Base-by-base conservation (phyloP, 2,113 vertebrate genomes). In the Trachemys scripta region DNA sequence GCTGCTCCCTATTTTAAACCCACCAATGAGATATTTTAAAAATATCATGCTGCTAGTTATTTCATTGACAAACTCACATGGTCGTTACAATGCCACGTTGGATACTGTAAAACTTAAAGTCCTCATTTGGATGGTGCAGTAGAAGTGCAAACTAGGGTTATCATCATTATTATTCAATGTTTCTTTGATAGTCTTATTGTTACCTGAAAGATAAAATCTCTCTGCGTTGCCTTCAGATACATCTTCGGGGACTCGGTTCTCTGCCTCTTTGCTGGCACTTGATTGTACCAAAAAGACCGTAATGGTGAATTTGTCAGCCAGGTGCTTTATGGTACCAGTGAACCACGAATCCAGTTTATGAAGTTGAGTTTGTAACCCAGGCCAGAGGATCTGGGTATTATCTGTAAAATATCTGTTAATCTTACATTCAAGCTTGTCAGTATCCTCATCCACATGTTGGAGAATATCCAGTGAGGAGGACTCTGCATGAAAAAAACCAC, bases 231-330 rank as follows among this genome's bases (percentile, higher is more conserved):
- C 72, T 6, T 98, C 97, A 17, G 92, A 7, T 2, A 95, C 27
- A 96, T 95, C 96, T 35, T 80, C 51, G 10, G 25, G 84, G 35
- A 89, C 90, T 76, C 96, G 95, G 49, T 93, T 90, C 79, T 97
- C 45, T 47, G 53, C 87, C 19, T 91, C 45, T 4, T 5, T 88
- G 65, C 6, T 94, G 13, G 2, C 85, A 65, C 29, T 96, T 4
- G 97, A 96, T 10, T 98, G 97, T 94, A 97, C 92, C 35, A 99
- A 98, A 85, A 98, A 97, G 81, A 94, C 85, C 3, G 96, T 97
- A 56, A 97, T 9, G 0, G 49, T 87, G 93, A 98, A 98, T 25
- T 91, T 85, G 25, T 87, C 97, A 10, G 94, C 80, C 10, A n/a
- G 53, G 96, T 98, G 97, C 75, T 53, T 97, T 42, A 98, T 5